Evolutionary conservation across 2,113 vertebrate genomes (phyloP), one percentile per base, ranked within the genome.

Genomic region (Microcebus jonahi): DNA sequence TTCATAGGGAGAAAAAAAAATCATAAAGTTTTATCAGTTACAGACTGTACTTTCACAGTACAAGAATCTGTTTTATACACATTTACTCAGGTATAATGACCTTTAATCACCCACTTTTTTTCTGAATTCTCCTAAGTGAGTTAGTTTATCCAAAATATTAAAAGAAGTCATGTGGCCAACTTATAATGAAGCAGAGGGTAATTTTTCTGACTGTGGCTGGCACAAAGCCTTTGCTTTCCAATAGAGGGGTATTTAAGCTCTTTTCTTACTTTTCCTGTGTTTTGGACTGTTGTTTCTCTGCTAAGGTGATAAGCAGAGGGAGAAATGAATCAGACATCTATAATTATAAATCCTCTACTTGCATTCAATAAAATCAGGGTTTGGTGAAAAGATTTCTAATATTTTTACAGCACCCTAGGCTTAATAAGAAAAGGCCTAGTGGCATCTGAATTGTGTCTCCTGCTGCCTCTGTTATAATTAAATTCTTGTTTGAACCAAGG

Each of bases 1-100:
- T 94, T 89, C 27, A 36, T 20, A 97, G 27, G 79, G 68, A 59
- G 57, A 88, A 94, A 70, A 93, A 53, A 93, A 53, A 96, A 96
- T 90, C 79, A 88, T 70, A 63, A 92, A 67, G 13, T 71, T 91
- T 94, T 83, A 55, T 71, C 48, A 92, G 36, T 93, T 93, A 50
- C 27, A 84, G 76, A 88, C 63, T 39, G 4, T 70, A 68, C 21
- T 96, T 97, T 55, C 8, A 83, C 79, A 96, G 91, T 93, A 67
- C 25, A 91, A 87, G 65, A 92, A 84, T 93, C 86, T 77, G 34
- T 53, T 68, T 94, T 68, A 57, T 42, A 70, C 10, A 80, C 29
- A 63, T 68, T 94, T 92, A 45, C 77, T 91, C 29, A 10, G 85
- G 20, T n/a, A 82, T 39, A 36, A 36, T 93, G 34, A 91, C 89